Evolutionary conservation across 2,113 vertebrate genomes (phyloP).

Genomic region (Sclerurus mexicanus): DNA sequence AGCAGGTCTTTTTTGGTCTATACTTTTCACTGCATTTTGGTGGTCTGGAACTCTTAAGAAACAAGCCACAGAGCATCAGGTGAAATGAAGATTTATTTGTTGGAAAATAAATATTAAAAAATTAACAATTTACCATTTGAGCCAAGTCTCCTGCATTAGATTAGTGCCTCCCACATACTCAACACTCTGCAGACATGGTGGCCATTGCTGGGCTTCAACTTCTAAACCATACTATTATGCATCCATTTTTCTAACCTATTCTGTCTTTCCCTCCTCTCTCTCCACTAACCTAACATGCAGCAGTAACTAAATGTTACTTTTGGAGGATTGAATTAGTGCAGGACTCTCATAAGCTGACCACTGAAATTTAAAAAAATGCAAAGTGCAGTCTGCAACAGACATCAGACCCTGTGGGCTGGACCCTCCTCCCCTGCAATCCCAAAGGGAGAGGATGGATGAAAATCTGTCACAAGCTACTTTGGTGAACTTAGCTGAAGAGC

Average conservation of each 20-base stretch:
- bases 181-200: not conserved
- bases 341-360: not conserved
- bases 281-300: not conserved
- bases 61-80: not conserved
- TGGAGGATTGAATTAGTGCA: not conserved
- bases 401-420: not conserved
- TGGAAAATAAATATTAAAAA: constrained; percentile 62
- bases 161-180: not conserved
- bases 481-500: not conserved
- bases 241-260: not conserved
- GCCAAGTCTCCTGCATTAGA: not conserved
- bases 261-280: not conserved
- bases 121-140: constrained; percentile 8
- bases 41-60: constrained; percentile 10
- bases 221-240: not conserved
- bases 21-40: not conserved
- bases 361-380: not conserved
- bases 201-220: not conserved
- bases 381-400: not conserved
- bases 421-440: not conserved
- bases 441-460: accelerated
- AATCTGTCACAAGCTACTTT: not conserved
- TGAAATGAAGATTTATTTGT: constrained; percentile 64
- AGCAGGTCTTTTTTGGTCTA: not conserved
- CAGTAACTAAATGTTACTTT: not conserved